Percentiles rank a stretch among this genome's conserved stretches.
Conservation (phyloP, 2,113 vertebrate species). For the Chaenocephalus aceratus region DNA sequence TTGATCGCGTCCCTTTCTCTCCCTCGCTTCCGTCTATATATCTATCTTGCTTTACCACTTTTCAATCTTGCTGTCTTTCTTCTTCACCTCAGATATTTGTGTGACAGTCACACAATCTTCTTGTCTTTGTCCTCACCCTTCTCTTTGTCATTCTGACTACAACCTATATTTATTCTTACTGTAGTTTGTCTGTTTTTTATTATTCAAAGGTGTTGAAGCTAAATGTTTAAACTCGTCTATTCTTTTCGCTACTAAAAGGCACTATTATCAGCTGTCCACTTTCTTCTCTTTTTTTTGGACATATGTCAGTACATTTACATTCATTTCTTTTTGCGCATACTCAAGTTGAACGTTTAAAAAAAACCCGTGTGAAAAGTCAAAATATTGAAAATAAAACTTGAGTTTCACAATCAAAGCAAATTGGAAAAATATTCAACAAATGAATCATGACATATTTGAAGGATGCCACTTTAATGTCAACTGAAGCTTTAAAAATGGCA, state of each 20-base stretch:
- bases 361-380: background rate
- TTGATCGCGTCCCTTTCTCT: conserved; percentile 79
- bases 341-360: too few species aligned
- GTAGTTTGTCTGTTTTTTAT: background rate
- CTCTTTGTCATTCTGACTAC: conserved; percentile 11
- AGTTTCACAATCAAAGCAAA: background rate
- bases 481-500: background rate
- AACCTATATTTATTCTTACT: background rate
- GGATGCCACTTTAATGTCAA: background rate
- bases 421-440: background rate
- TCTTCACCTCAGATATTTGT: conserved; percentile 62
- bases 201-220: background rate
- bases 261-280: background rate
- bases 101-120: conserved; percentile 59
- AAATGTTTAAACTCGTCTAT: background rate
- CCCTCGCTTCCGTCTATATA: conserved; percentile 21
- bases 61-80: conserved; percentile 32
- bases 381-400: background rate
- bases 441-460: background rate
- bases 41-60: conserved; percentile 47
- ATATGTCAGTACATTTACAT: too few species aligned
- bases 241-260: background rate
- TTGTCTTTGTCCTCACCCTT: conserved; percentile 54
- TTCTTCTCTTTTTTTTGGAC: background rate
- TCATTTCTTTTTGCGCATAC: too few species aligned